Conservation (phyloP, 2,113 vertebrate species). For the Brienomyrus brachyistius region DNA sequence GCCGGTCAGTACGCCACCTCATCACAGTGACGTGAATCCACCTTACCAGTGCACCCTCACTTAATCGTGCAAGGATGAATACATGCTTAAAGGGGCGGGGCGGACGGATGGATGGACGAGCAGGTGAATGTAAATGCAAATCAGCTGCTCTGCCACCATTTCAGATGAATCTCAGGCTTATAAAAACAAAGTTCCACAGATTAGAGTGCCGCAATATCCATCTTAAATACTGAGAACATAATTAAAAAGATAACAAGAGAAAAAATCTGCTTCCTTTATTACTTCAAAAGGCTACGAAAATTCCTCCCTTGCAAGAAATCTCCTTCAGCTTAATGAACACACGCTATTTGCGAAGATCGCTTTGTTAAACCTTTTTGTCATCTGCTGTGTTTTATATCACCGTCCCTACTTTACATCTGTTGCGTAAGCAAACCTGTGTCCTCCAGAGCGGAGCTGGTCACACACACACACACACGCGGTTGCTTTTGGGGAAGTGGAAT, state of each 20-base stretch:
- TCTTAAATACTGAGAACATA: neutral
- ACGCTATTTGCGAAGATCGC: neutral
- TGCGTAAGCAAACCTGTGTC: neutral
- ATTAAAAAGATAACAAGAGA: neutral
- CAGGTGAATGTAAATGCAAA: neutral
- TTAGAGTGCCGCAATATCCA: neutral
- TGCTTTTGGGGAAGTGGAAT: neutral
- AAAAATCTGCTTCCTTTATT: neutral
- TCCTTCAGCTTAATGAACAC: neutral
- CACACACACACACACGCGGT: neutral
- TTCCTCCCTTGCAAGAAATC: neutral
- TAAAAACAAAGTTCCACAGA: neutral
- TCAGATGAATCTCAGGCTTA: neutral
- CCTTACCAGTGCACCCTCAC: neutral
- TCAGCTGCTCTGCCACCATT: neutral
- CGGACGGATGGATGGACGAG: neutral
- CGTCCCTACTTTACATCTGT: neutral
- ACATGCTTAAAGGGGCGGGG: neutral
- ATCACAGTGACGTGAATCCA: neutral
- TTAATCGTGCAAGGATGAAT: neutral
- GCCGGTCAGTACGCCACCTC: neutral
- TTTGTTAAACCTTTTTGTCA: neutral
- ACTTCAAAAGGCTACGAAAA: neutral
- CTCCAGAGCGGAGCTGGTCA: neutral
- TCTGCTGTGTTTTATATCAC: neutral